Conservation (phyloP, 1,140 invertebrate genomes). For the Lasioglossum baleicum region DNA sequence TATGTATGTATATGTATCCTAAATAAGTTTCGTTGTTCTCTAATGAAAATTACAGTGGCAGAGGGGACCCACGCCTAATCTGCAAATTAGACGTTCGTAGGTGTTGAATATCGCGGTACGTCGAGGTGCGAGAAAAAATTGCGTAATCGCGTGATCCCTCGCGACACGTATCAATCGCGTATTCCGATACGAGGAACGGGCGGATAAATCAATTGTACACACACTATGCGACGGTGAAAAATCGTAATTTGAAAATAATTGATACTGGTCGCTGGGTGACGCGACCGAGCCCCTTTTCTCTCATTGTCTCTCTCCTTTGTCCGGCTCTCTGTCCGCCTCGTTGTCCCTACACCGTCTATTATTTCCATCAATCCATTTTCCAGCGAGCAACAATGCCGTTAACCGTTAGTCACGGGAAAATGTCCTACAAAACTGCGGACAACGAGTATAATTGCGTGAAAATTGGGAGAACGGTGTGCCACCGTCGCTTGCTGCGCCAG, state of each 20-base stretch:
- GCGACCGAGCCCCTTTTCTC: conserved; percentile 40
- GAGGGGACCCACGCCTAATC: too few species aligned
- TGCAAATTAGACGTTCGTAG: too few species aligned
- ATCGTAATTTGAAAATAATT: conserved; percentile 66
- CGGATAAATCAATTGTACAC: conserved; percentile 59
- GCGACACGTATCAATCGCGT: conserved; percentile 44
- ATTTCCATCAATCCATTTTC: conserved; percentile 62
- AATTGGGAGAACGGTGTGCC: conserved; percentile 34
- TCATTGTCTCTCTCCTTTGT: conserved; percentile 7
- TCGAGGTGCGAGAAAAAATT: background rate
- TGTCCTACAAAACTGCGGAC: conserved; percentile 56
- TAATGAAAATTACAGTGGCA: too few species aligned
- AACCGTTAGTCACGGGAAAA: conserved; percentile 55
- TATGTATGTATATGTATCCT: too few species aligned
- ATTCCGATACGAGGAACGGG: conserved; percentile 24
- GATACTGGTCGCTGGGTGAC: conserved; percentile 51
- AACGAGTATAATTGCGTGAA: conserved; percentile 60
- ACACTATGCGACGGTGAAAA: conserved; percentile 50
- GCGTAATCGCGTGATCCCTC: background rate
- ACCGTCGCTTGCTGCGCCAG: conserved; percentile 36
- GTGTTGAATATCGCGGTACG: too few species aligned
- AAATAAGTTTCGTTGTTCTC: too few species aligned
- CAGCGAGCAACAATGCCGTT: conserved; percentile 57
- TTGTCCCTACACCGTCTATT: conserved; percentile 44
- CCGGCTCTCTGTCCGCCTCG: conserved; percentile 6